A percentile compares a stretch with the other conserved stretches of the same genome.
Evolutionary conservation across 2,113 vertebrate species (phyloP).

Genomic region (Dicaeum eximium): DNA sequence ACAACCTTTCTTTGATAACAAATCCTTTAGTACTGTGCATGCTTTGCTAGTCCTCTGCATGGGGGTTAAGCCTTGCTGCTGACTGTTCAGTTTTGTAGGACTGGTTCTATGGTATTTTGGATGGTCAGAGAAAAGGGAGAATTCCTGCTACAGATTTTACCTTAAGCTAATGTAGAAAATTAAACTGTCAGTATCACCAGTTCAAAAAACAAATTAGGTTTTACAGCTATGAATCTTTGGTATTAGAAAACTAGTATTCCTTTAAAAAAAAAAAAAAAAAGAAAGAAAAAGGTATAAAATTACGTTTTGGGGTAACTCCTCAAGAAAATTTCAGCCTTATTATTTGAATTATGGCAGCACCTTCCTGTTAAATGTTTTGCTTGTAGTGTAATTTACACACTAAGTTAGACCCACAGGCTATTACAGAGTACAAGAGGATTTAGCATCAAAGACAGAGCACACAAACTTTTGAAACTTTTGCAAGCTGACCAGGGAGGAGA

Average conservation of each 20-base stretch:
- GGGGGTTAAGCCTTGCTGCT: not conserved
- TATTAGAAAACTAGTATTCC: not conserved
- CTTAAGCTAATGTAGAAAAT: not conserved
- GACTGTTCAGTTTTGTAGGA: not conserved
- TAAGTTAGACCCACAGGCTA: not conserved
- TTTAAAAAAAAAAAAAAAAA: not conserved
- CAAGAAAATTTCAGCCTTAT: not conserved
- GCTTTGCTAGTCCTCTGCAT: not conserved
- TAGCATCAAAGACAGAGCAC: not conserved
- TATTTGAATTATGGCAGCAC: not conserved
- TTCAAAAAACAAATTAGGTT: not conserved
- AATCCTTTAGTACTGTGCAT: not conserved
- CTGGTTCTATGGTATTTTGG: not conserved
- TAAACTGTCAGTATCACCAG: not conserved
- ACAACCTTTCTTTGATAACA: not conserved
- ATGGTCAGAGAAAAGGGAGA: not conserved
- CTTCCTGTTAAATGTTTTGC: not conserved
- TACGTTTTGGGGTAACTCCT: not conserved
- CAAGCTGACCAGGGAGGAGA: not conserved
- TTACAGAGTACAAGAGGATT: not conserved
- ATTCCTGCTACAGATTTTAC: not conserved
- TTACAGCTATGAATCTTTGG: not conserved
- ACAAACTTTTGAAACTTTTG: rapidly evolving
- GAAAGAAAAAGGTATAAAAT: not conserved
- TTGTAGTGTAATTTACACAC: not conserved